Base-by-base conservation (phyloP, 2,888 invertebrate species). In the Lithophane socia region DNA sequence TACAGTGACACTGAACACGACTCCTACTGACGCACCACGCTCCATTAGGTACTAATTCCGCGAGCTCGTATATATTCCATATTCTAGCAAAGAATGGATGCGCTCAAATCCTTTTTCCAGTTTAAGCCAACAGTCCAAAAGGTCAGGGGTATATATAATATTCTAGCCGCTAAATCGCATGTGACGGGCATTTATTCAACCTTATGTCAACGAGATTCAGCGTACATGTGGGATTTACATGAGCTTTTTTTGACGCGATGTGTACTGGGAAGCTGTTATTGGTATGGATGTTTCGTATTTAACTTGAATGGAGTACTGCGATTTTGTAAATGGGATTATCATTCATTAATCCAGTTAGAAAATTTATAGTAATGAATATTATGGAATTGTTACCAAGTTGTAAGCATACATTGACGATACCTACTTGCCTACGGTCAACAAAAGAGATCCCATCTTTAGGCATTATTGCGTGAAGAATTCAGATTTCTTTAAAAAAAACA, bases 91-190 rank as follows among this genome's bases (percentile, higher is more conserved):
- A 24, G 24, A n/a, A 58, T 37, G 12, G 4, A 37, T 65, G 37
- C 37, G 3, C n/a, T 52, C 12, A 75, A 83, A 73, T 73, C 84
- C 77, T 54, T 21, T 70, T 64, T n/a, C 49, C 42, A 13, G 37
- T 21, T n/a, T 44, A 2, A 68, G 70, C 63, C 65, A 24, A 75
- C 58, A 56, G 16, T 37, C n/a, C 12, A 0, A 70, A 73, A 82
- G 58, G 83, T 82, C 79, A 68, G 42, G 37, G n/a, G 16, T 49
- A 47, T 63, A n/a, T 49, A 47, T 29, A 29, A 29, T 29, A 68
- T 60, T 70, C n/a, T 60, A 75, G 68, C 71, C 44, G 13, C 68
- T 61, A 16, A 69, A 83, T 72, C 61, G 24, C 24, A 64, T 49
- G 29, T 52, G 52, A 21, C 58, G 24, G 52, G 5, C 13, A 13